Conservation (phyloP, 2,113 vertebrate species). For the Tyrannus savana region DNA sequence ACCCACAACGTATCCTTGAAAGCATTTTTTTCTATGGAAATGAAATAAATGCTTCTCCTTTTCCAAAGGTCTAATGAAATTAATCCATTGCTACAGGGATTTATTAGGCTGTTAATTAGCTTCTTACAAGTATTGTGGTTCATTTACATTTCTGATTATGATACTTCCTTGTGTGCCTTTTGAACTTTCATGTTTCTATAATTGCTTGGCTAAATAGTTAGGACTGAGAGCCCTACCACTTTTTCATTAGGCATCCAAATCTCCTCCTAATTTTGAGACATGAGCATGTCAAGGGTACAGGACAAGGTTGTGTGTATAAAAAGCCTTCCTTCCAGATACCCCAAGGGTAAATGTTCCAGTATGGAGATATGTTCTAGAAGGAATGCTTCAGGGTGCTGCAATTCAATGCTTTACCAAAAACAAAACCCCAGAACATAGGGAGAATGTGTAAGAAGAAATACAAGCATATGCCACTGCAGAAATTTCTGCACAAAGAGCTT, state of each 20-base stretch:
- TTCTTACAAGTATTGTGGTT: constrained; percentile 4
- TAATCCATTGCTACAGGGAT: constrained; percentile 14
- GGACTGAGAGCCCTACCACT: background rate
- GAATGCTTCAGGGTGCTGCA: background rate
- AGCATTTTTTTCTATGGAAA: background rate
- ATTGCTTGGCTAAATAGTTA: background rate
- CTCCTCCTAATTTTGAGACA: background rate
- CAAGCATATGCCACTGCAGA: background rate
- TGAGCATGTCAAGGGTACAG: background rate
- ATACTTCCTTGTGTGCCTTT: background rate
- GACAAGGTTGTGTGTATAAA: background rate
- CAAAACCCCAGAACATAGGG: background rate
- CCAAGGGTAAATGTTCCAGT: background rate
- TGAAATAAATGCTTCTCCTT: background rate
- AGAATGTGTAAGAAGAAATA: background rate
- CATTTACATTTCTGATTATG: constrained; percentile 51
- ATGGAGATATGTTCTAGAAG: background rate
- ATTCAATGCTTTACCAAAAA: background rate
- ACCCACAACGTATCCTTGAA: background rate
- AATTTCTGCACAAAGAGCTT: background rate
- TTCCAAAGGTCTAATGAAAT: constrained; percentile 22
- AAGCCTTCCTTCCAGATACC: background rate
- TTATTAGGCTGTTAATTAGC: constrained; percentile 36
- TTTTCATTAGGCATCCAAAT: background rate
- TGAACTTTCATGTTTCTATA: constrained; percentile 20